A percentile compares a stretch with the other conserved stretches of the same genome.
phyloP scores from a whole-genome alignment of 2,113 vertebrate species.

The Takifugu flavidus region DNA sequence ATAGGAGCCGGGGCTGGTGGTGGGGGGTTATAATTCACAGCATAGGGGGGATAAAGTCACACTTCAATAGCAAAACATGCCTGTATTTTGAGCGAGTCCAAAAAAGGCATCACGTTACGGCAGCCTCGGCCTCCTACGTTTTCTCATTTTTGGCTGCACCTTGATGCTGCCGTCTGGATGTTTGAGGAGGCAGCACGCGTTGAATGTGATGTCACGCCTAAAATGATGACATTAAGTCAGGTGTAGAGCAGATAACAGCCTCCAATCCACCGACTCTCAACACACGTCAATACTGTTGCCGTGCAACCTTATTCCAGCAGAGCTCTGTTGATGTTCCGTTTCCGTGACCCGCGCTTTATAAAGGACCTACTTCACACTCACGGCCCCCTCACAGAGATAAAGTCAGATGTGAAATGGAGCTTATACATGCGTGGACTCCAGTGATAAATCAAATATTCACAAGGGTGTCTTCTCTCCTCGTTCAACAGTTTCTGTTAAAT shows the following conservation, averaged over 20 bases:
- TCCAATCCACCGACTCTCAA: slow-evolving; percentile 6
- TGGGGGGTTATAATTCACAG: too few relatives aligned
- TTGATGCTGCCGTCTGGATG: slow-evolving; percentile 38
- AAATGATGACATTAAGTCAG: slow-evolving; percentile 49
- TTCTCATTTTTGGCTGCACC: slow-evolving; percentile 47
- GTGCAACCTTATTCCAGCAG: slow-evolving; percentile 11
- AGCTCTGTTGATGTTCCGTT: slow-evolving; percentile 7
- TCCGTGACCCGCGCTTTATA: slow-evolving; percentile 14
- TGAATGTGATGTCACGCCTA: slow-evolving; percentile 47
- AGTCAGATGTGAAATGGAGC: slow-evolving; percentile 7
- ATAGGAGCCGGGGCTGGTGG: too few relatives aligned
- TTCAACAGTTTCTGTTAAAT: too few relatives aligned
- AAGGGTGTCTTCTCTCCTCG: too few relatives aligned
- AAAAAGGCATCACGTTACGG: too few relatives aligned
- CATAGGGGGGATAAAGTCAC: too few relatives aligned
- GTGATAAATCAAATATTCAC: too few relatives aligned
- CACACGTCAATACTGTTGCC: slow-evolving; percentile 13
- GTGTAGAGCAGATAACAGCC: slow-evolving; percentile 20
- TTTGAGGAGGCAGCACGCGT: slow-evolving; percentile 27
- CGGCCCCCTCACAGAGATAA: slow-evolving; percentile 2
- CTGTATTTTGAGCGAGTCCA: too few relatives aligned
- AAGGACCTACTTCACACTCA: not conserved
- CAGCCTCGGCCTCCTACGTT: slow-evolving; percentile 24
- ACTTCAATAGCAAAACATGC: too few relatives aligned
- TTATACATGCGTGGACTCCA: not conserved